Conservation (phyloP, 1,140 invertebrate genomes). For the Geopemphigus sp. region DNA sequence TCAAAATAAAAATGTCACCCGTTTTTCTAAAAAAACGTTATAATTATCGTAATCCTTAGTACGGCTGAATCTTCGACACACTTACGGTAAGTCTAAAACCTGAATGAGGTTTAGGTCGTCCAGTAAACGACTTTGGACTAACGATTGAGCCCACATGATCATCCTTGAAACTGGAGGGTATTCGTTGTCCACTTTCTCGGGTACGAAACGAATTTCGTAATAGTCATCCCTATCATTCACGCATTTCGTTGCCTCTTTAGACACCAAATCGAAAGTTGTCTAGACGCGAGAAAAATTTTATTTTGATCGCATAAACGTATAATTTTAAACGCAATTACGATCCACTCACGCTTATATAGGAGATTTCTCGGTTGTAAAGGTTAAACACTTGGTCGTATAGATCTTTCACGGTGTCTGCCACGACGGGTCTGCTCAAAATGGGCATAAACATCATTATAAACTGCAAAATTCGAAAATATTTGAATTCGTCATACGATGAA, state of each 20-base stretch:
- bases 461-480: slow-evolving; percentile 10
- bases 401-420: neutral
- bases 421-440: slow-evolving; percentile 23
- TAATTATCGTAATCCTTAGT: too few relatives aligned
- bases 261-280: slow-evolving; percentile 1
- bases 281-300: neutral
- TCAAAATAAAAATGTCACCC: too few relatives aligned
- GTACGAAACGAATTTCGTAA: slow-evolving; percentile 54
- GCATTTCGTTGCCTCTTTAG: slow-evolving; percentile 60
- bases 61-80: too few relatives aligned
- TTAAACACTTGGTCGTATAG: slow-evolving; percentile 10
- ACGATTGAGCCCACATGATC: slow-evolving; percentile 10
- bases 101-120: neutral
- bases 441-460: slow-evolving; percentile 32
- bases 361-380: neutral
- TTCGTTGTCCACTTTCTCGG: slow-evolving; percentile 57
- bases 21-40: too few relatives aligned
- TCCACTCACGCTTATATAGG: too few relatives aligned
- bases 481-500: too few relatives aligned
- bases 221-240: slow-evolving; percentile 60
- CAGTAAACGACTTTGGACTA: neutral
- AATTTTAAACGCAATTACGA: too few relatives aligned
- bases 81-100: slow-evolving; percentile 14
- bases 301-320: too few relatives aligned
- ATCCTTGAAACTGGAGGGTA: slow-evolving; percentile 61